These are phyloP conservation scores for Rhabdornis inornatus DNA, from an alignment of 2,113 vertebrate genomes.

Conservation along the genomic window DNA sequence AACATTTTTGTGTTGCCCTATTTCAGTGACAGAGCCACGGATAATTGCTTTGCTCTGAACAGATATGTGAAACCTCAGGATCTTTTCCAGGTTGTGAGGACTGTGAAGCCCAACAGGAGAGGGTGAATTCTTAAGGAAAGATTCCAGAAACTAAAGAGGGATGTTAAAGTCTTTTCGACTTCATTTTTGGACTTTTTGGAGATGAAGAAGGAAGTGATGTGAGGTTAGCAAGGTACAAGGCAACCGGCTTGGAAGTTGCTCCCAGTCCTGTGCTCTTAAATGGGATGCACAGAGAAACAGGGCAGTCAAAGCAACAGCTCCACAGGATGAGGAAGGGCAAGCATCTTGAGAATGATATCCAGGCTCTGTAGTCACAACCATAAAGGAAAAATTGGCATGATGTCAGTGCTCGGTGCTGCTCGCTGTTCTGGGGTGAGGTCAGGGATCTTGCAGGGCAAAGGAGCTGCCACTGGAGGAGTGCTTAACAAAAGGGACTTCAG, in stretches of 20 bases:
- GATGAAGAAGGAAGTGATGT: neutral
- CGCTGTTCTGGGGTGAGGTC: neutral
- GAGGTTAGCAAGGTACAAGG: neutral
- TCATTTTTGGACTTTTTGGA: neutral
- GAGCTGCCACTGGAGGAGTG: neutral
- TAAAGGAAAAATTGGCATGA: neutral
- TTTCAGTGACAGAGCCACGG: neutral
- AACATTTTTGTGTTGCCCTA: constrained; percentile 26
- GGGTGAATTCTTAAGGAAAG: constrained; percentile 1
- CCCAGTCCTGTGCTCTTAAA: neutral
- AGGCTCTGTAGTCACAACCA: constrained; percentile 14
- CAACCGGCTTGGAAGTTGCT: neutral
- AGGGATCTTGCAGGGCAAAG: neutral
- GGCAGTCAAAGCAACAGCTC: neutral
- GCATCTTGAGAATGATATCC: neutral
- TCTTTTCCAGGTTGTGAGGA: constrained; percentile 7
- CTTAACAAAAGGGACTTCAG: neutral
- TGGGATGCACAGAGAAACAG: accelerated
- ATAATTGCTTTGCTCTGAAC: neutral
- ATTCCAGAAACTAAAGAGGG: neutral
- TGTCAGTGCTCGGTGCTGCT: neutral
- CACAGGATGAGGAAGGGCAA: neutral
- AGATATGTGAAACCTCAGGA: constrained; percentile 5
- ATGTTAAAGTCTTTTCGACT: neutral
- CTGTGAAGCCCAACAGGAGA: neutral